A percentile compares a stretch with the other conserved stretches of the same genome.
phyloP scores from a whole-genome alignment of 2,888 invertebrate genomes.

The Timandra comae region DNA sequence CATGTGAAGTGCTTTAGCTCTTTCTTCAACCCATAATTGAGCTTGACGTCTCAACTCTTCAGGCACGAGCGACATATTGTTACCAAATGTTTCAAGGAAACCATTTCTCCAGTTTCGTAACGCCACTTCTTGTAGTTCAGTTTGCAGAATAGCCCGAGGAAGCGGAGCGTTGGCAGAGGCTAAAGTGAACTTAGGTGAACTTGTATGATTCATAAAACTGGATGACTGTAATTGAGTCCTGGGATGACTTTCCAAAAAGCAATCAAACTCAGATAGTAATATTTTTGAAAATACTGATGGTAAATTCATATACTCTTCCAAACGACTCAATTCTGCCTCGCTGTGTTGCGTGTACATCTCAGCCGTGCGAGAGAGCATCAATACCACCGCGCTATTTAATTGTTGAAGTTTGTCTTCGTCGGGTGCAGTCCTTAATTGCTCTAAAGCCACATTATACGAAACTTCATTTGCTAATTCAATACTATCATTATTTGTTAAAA shows the following conservation, averaged over 20 bases:
- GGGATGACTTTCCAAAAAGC: conserved; percentile 50
- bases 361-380: conserved; percentile 36
- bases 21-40: conserved; percentile 49
- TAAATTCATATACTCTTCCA: conserved; percentile 51
- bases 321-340: conserved; percentile 41
- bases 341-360: conserved; percentile 44
- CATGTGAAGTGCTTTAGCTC: conserved; percentile 37
- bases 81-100: conserved; percentile 53
- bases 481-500: conserved; percentile 48
- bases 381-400: conserved; percentile 29
- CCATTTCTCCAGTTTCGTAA: conserved; percentile 55
- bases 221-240: conserved; percentile 14
- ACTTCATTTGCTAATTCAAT: conserved; percentile 48
- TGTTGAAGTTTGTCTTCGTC: conserved; percentile 47
- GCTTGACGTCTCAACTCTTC: conserved; percentile 45
- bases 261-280: conserved; percentile 48
- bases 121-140: conserved; percentile 44
- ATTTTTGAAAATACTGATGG: conserved; percentile 34
- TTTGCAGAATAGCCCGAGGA: conserved; percentile 44
- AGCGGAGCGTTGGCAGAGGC: conserved; percentile 22
- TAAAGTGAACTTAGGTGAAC: conserved; percentile 14
- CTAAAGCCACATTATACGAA: conserved; percentile 44
- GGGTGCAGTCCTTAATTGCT: conserved; percentile 41
- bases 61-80: conserved; percentile 38
- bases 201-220: background rate